A percentile compares a stretch with the other conserved stretches of the same genome.
Conservation (phyloP, 2,113 vertebrate species). For the Ailurus styani region DNA sequence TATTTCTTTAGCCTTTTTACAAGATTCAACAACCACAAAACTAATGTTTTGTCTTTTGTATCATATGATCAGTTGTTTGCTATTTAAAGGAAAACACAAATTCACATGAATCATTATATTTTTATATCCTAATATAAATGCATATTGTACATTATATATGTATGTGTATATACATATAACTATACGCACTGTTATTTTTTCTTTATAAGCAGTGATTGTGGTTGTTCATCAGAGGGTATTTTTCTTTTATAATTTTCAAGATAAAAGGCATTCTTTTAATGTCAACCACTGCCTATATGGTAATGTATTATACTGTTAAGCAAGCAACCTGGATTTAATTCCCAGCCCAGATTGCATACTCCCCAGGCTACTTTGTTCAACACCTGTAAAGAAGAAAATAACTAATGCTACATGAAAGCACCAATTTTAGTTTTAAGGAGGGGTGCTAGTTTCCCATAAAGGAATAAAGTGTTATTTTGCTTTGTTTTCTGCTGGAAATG, state of each 20-base stretch:
- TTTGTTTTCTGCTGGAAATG: slow-evolving; percentile 35
- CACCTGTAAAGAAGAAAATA: slow-evolving; percentile 64
- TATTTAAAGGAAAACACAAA: not conserved
- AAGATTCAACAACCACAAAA: not conserved
- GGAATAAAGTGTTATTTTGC: slow-evolving; percentile 7
- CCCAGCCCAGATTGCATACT: not conserved
- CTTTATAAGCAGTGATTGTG: not conserved
- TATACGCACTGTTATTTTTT: not conserved
- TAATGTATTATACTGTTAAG: slow-evolving; percentile 23
- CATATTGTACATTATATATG: not conserved
- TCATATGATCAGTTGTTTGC: not conserved
- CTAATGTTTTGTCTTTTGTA: not conserved
- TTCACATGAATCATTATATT: not conserved
- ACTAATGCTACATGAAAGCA: slow-evolving; percentile 59
- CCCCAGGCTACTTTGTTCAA: slow-evolving; percentile 36
- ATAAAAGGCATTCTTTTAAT: slow-evolving; percentile 39
- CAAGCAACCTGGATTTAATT: slow-evolving; percentile 40
- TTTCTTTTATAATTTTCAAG: slow-evolving; percentile 36
- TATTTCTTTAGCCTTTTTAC: not conserved
- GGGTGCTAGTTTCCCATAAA: slow-evolving; percentile 63
- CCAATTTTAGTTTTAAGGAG: slow-evolving; percentile 49
- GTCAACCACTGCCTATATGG: not conserved
- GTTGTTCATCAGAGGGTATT: not conserved
- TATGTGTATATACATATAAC: not conserved
- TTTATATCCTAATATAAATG: not conserved